Percentiles rank a stretch among this genome's conserved stretches.
Evolutionary conservation across 2,113 vertebrate genomes (phyloP).

Genomic region (Cinclus cinclus): DNA sequence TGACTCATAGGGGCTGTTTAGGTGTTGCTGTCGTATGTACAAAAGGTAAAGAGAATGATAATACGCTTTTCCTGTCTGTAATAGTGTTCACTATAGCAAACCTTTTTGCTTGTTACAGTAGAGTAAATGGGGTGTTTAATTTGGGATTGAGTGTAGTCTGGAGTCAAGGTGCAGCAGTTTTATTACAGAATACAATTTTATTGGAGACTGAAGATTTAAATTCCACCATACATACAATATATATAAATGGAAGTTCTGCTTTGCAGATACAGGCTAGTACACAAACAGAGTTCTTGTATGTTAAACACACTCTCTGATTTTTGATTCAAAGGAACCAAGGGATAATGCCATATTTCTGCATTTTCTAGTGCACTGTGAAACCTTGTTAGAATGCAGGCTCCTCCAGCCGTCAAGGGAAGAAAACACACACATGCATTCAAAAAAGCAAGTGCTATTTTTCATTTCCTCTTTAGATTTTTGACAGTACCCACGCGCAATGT

Average conservation of each 20-base stretch:
- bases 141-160: slow-evolving; percentile 71
- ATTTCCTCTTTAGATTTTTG: slow-evolving; percentile 11
- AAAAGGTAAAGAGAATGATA: slow-evolving; percentile 56
- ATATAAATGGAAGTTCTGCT: slow-evolving; percentile 48
- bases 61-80: slow-evolving; percentile 52
- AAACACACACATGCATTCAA: background rate
- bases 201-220: slow-evolving; percentile 74
- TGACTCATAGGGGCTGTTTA: slow-evolving; percentile 1
- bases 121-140: slow-evolving; percentile 76
- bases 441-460: slow-evolving; percentile 39
- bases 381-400: background rate
- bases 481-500: background rate
- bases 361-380: slow-evolving; percentile 19
- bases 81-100: slow-evolving; percentile 66
- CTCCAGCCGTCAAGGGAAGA: slow-evolving; percentile 9
- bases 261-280: slow-evolving; percentile 17
- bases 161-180: slow-evolving; percentile 75
- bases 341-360: slow-evolving; percentile 38
- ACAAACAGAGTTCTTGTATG: background rate
- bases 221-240: slow-evolving; percentile 45
- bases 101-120: slow-evolving; percentile 67
- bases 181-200: slow-evolving; percentile 75
- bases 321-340: slow-evolving; percentile 40
- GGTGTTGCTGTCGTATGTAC: slow-evolving; percentile 13
- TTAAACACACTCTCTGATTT: slow-evolving; percentile 51